These are phyloP conservation scores for Drosophila bunnanda DNA, from an alignment of 2,888 invertebrate genomes.

Conservation along the genomic window DNA sequence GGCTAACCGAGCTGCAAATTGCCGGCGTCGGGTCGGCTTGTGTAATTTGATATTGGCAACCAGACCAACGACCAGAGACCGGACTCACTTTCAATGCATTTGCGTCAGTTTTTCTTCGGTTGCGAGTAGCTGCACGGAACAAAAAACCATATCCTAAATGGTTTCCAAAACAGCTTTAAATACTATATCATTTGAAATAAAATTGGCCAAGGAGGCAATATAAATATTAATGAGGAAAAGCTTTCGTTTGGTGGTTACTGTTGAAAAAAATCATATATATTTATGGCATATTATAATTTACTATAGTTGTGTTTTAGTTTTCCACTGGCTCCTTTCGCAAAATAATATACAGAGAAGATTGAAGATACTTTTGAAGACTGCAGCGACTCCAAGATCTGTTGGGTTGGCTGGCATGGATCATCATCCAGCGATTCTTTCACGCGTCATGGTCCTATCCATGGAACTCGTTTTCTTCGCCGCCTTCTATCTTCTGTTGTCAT, in stretches of 20 bases:
- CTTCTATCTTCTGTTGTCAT: constrained; percentile 22
- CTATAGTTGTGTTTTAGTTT: no score
- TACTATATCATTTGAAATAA: neutral
- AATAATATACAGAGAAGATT: no score
- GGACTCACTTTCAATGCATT: constrained; percentile 71
- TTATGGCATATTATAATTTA: no score
- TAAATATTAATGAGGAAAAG: neutral
- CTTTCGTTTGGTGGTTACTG: no score
- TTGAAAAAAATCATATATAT: no score
- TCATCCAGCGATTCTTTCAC: constrained; percentile 22
- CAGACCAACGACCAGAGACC: constrained; percentile 30
- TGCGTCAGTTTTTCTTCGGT: constrained; percentile 55
- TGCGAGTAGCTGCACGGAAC: constrained; percentile 20
- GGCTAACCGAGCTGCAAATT: constrained; percentile 65
- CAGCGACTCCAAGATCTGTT: neutral
- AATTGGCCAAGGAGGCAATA: no score
- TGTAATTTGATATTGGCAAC: constrained; percentile 79
- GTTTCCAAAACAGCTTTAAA: neutral
- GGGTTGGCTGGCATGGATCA: neutral
- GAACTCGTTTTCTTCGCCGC: constrained; percentile 21
- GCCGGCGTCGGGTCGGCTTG: constrained; percentile 56
- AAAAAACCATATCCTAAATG: neutral
- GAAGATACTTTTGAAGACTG: neutral
- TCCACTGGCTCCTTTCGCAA: neutral
- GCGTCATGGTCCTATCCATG: constrained; percentile 15